Percentiles rank a stretch among this genome's conserved stretches.
phyloP scores from a whole-genome alignment of 1,140 invertebrate genomes.

The Drosophila arawakana region DNA sequence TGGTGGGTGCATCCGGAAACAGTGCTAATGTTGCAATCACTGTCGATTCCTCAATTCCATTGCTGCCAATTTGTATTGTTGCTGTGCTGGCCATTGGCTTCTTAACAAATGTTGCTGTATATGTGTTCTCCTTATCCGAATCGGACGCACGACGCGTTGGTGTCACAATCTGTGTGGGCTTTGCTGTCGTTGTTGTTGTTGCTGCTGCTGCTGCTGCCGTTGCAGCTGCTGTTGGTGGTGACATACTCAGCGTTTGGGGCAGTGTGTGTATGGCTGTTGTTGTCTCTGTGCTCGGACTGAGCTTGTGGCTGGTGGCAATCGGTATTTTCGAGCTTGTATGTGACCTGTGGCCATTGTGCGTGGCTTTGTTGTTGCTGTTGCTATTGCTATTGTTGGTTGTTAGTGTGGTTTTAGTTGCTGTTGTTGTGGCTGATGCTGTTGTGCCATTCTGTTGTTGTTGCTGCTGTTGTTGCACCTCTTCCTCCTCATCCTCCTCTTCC shows the following conservation, averaged over 20 bases:
- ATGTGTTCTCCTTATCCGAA: conserved; percentile 82
- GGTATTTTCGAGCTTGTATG: conserved; percentile 51
- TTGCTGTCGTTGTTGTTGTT: conserved; percentile 5
- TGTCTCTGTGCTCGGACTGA: conserved; percentile 55
- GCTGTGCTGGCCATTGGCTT: conserved; percentile 59
- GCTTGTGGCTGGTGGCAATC: conserved; percentile 59
- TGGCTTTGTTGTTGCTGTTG: conserved; percentile 29
- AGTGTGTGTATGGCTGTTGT: conserved; percentile 68
- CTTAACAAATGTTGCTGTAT: conserved; percentile 72
- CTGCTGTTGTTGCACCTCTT: conserved; percentile 33
- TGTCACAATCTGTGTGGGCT: conserved; percentile 71
- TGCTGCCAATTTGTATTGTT: conserved; percentile 65
- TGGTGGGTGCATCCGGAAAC: conserved; percentile 87
- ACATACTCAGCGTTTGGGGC: conserved; percentile 42
- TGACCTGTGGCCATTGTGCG: conserved; percentile 52
- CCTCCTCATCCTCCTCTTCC: conserved; percentile 21
- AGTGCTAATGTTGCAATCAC: conserved; percentile 78
- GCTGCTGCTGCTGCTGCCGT: background rate
- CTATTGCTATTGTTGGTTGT: conserved; percentile 51
- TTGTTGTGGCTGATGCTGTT: conserved; percentile 37
- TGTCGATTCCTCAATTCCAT: conserved; percentile 63
- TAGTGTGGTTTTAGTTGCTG: conserved; percentile 19
- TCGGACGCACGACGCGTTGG: conserved; percentile 75
- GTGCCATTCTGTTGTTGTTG: conserved; percentile 30
- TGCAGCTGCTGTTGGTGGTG: conserved; percentile 30